A percentile compares a stretch with the other conserved stretches of the same genome.
These are phyloP conservation scores for Rallus limicola DNA, from an alignment of 2,113 vertebrate species.

Conservation along the genomic window DNA sequence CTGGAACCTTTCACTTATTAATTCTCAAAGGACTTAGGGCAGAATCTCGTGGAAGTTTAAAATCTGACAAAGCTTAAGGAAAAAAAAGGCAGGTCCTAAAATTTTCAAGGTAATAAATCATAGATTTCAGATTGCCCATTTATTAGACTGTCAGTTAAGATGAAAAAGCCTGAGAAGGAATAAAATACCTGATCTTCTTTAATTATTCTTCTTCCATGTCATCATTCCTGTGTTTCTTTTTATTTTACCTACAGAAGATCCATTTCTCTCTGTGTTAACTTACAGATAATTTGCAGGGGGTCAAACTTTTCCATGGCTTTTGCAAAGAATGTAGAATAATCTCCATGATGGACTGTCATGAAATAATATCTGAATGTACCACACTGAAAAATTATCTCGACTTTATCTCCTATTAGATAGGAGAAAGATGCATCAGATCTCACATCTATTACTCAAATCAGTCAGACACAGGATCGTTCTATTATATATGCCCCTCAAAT, in stretches of 20 bases:
- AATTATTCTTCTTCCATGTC: conserved; percentile 21
- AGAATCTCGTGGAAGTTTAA: conserved; percentile 16
- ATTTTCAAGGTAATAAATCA: conserved; percentile 49
- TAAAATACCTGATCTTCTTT: conserved; percentile 16
- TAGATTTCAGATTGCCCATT: background rate
- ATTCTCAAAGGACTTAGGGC: conserved; percentile 36
- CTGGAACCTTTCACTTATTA: conserved; percentile 37
- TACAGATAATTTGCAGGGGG: background rate
- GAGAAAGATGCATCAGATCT: background rate
- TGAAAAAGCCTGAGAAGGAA: conserved; percentile 42
- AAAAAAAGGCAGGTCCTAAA: background rate
- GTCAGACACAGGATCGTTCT: background rate
- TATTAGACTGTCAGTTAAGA: conserved; percentile 38
- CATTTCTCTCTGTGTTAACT: background rate
- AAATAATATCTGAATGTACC: background rate
- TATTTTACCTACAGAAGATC: background rate
- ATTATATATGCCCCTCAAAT: background rate
- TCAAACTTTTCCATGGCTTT: background rate
- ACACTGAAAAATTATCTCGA: background rate
- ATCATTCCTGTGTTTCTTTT: background rate
- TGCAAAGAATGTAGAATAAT: background rate
- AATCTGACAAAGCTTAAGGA: background rate
- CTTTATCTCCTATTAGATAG: background rate
- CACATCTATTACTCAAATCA: background rate
- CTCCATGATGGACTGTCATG: background rate